A percentile compares a stretch with the other conserved stretches of the same genome.
Conservation (phyloP, 2,113 vertebrate species). For the Chloebia gouldiae region DNA sequence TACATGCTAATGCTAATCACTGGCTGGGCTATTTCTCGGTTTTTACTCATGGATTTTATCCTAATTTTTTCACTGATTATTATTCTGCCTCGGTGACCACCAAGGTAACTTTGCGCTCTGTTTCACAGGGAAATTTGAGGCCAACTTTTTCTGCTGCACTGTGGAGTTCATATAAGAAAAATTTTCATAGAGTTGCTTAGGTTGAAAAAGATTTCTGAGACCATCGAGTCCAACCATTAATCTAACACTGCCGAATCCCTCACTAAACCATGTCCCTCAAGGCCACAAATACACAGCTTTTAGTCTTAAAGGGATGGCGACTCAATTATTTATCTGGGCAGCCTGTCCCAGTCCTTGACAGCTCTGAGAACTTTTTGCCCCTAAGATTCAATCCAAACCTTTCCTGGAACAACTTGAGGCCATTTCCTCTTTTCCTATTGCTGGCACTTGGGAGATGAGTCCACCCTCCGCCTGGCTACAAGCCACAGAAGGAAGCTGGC, state of each 20-base stretch:
- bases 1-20: background rate
- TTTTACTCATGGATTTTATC: conserved; percentile 5
- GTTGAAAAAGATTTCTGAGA: background rate
- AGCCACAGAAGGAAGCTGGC: background rate
- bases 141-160: background rate
- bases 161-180: background rate
- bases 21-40: background rate
- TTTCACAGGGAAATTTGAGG: background rate
- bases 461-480: rapidly evolving
- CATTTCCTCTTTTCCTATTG: background rate
- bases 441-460: background rate
- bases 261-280: background rate
- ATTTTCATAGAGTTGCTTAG: background rate
- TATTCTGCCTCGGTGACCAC: background rate
- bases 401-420: background rate
- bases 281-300: background rate
- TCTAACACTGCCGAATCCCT: background rate
- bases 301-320: background rate
- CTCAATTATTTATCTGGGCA: background rate
- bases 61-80: background rate
- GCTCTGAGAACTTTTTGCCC: background rate
- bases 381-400: background rate
- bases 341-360: background rate
- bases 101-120: background rate
- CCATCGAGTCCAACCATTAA: background rate